phyloP scores from a whole-genome alignment of 2,888 invertebrate species.

The Ectemnius lituratus region DNA sequence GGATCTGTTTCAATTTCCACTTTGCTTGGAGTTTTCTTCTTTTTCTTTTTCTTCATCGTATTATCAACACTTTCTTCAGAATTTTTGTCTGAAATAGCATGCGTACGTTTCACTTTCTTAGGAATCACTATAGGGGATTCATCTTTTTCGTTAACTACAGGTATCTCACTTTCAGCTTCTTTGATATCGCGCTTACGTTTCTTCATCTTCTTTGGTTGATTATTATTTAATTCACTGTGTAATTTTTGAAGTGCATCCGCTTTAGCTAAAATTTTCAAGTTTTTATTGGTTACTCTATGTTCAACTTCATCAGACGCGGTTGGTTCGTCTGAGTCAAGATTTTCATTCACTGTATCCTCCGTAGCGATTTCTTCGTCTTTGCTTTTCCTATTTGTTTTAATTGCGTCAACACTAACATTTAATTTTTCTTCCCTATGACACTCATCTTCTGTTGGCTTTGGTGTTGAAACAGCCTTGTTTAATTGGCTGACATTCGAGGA shows the following conservation, averaged over 20 bases:
- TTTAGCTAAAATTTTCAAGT: conserved; percentile 4
- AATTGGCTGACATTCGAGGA: conserved; percentile 19
- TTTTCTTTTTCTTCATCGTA: conserved; percentile 32
- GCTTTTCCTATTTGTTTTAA: background rate
- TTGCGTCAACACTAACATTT: conserved; percentile 43
- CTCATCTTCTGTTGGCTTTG: conserved; percentile 8
- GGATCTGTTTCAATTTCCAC: background rate
- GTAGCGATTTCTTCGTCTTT: background rate
- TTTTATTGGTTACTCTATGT: background rate
- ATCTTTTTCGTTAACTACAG: background rate
- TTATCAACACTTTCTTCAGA: conserved; percentile 12
- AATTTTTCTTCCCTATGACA: conserved; percentile 54
- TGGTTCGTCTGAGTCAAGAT: background rate
- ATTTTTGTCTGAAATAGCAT: conserved; percentile 21
- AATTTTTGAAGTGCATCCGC: conserved; percentile 19
- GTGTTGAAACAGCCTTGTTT: conserved; percentile 24
- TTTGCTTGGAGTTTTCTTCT: conserved; percentile 10
- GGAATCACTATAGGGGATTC: background rate
- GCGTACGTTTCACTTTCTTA: too few species aligned
- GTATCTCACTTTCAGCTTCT: conserved; percentile 1
- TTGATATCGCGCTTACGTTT: conserved; percentile 44
- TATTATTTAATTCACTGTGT: conserved; percentile 18
- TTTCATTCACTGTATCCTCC: background rate
- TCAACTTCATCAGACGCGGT: background rate
- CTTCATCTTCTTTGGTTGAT: conserved; percentile 40